These are phyloP conservation scores for Pycnomerus fuliginosus DNA, from an alignment of 2,888 invertebrate species.

Conservation along the genomic window DNA sequence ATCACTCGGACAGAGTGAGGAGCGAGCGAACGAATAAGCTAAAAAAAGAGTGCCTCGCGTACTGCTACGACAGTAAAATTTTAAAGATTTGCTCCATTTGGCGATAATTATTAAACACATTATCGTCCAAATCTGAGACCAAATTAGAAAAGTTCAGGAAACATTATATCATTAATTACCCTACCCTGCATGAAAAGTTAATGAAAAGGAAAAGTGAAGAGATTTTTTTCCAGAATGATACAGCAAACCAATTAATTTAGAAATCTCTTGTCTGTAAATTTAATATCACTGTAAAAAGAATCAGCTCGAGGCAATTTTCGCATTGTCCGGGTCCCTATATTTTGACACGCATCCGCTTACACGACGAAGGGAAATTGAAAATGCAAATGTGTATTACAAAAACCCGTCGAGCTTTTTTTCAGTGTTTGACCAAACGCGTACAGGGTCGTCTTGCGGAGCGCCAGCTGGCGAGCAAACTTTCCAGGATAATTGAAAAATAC, in stretches of 20 bases:
- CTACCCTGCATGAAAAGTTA: too few relatives aligned
- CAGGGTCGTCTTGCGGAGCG: conserved; percentile 22
- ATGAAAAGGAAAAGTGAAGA: too few relatives aligned
- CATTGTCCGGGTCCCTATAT: conserved; percentile 27
- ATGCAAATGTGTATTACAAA: conserved; percentile 35
- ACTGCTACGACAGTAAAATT: too few relatives aligned
- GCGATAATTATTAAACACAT: too few relatives aligned
- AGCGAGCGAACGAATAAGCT: too few relatives aligned
- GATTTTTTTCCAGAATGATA: too few relatives aligned
- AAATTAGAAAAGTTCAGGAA: too few relatives aligned
- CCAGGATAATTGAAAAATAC: conserved; percentile 35
- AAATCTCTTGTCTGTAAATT: conserved; percentile 23
- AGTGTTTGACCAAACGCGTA: conserved; percentile 31
- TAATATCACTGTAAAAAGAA: conserved; percentile 22
- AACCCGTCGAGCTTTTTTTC: conserved; percentile 27
- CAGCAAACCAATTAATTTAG: conserved; percentile 20
- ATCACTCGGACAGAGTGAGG: too few relatives aligned
- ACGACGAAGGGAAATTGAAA: conserved; percentile 35
- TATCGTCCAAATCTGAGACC: too few relatives aligned
- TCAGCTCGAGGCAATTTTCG: conserved; percentile 23
- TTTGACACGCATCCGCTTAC: conserved; percentile 32
- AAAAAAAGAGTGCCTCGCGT: too few relatives aligned
- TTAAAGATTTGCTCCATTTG: too few relatives aligned
- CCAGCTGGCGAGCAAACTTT: conserved; percentile 28
- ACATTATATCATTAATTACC: too few relatives aligned